Evolutionary conservation across 2,113 vertebrate genomes (phyloP).

Genomic region (Melozone crissalis): DNA sequence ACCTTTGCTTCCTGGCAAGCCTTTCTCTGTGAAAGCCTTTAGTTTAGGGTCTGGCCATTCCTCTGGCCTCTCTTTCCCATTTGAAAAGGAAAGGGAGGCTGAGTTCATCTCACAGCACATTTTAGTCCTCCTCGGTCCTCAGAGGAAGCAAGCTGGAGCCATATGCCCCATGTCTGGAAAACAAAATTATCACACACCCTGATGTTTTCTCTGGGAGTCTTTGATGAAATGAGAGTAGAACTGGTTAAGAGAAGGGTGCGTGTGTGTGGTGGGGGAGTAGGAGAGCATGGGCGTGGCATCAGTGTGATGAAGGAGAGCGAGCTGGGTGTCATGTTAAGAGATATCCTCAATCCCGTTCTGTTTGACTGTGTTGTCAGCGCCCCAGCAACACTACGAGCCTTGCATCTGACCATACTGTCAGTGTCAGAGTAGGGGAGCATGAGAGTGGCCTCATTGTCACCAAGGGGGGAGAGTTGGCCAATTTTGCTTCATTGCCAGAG

Average conservation of each 20-base stretch:
- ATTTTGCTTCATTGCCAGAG: not conserved
- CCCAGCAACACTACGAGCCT: not conserved
- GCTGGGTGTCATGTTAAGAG: not conserved
- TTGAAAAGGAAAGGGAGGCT: not conserved
- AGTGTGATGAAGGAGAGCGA: not conserved
- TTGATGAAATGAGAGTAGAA: not conserved
- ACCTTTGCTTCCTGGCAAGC: not conserved
- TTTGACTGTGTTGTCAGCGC: not conserved
- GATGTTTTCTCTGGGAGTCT: not conserved
- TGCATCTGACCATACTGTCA: not conserved
- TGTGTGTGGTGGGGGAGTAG: not conserved
- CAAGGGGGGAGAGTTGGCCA: not conserved
- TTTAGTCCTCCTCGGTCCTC: not conserved
- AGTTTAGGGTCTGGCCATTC: not conserved
- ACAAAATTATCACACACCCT: not conserved
- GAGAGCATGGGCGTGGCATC: too few species aligned
- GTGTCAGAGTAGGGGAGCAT: not conserved
- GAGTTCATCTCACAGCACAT: not conserved
- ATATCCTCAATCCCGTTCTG: not conserved
- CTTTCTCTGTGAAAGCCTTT: not conserved
- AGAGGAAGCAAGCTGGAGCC: not conserved
- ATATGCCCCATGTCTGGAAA: fast-evolving
- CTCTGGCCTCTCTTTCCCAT: not conserved
- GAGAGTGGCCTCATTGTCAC: not conserved
- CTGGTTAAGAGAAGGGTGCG: not conserved